Base-by-base conservation (phyloP, 2,797 vertebrate genomes). In the Bucorvus abyssinicus region DNA sequence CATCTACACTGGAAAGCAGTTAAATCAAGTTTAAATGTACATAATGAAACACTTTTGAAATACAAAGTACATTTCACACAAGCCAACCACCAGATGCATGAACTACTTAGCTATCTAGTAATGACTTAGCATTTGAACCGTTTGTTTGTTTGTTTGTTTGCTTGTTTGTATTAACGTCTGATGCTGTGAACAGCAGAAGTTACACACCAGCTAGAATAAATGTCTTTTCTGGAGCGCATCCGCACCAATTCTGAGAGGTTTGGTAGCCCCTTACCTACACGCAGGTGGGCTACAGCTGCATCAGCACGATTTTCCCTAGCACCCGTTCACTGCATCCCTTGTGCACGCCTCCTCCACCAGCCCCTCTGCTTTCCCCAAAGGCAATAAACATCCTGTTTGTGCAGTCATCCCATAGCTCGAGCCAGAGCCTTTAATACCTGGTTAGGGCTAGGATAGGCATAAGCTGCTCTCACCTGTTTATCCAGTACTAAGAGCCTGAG, bases 251-350 rank as follows among this genome's bases (percentile, higher is more conserved):
- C 45, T 45, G 49, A 36, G 74, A 47, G 40, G 15, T n/a, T 50
- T 14, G 7, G 17, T 5, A 71, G 34, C 29, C 32, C 32, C 34
- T 70, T 65, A 9, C 40, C n/a, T 45, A 29, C 18, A 8, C 0
- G 47, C 22, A 0, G 7, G 18, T 60, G 50, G 45, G 65, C 11
- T 59, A 14, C 40, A 32, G 30, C 29, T 60, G 45, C 45, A 50
- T 11, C 26, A 22, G 14, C 36, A 10, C 1, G 0, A 27, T 49
- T 34, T 10, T 67, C 34, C 57, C 27, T 10, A n/a, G 55, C n/a
- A 44, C 29, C 1, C 0, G 27, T 52, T 71, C 60, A 19, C 29
- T 30, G 20, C 22, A 61, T 19, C 76, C 65, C 26, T 64, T 59
- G 32, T 8, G 45, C 67, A 52, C 7, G 40, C 3, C 34, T 53